phyloP scores from a whole-genome alignment of 2,888 invertebrate genomes.

The Exocentrus adspersus region DNA sequence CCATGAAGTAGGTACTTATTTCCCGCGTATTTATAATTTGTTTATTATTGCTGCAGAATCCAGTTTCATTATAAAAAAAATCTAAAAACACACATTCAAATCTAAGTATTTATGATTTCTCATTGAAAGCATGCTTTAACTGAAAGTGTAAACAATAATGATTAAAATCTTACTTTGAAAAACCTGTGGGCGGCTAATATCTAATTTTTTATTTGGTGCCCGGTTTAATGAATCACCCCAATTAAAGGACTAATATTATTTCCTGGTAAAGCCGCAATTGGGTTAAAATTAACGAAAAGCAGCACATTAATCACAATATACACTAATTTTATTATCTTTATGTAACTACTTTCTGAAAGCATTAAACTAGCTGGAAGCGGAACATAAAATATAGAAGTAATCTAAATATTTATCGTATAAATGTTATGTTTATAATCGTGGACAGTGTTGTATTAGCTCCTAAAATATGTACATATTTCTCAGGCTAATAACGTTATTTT shows the following conservation, averaged over 20 bases:
- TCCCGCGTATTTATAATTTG: no score
- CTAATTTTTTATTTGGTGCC: background rate
- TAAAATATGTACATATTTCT: constrained; percentile 3
- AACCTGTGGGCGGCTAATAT: background rate
- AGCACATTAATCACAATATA: background rate
- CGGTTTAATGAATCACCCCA: background rate
- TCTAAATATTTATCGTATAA: background rate
- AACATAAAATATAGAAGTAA: constrained; percentile 3
- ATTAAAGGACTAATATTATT: constrained; percentile 4
- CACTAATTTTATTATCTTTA: constrained; percentile 2
- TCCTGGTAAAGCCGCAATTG: constrained; percentile 5
- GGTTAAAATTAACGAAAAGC: background rate
- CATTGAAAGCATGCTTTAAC: no score
- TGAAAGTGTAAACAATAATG: no score
- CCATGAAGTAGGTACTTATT: no score
- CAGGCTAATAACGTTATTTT: background rate
- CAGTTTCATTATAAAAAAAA: no score
- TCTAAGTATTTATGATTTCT: no score
- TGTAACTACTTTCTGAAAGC: background rate
- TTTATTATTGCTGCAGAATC: no score
- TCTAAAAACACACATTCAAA: no score
- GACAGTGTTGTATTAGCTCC: background rate
- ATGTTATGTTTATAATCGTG: background rate
- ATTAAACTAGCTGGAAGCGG: background rate
- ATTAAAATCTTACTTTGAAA: no score